Percentiles rank a stretch among this genome's conserved stretches.
phyloP scores from a whole-genome alignment of 2,888 invertebrate species.

The Volucella zonaria region DNA sequence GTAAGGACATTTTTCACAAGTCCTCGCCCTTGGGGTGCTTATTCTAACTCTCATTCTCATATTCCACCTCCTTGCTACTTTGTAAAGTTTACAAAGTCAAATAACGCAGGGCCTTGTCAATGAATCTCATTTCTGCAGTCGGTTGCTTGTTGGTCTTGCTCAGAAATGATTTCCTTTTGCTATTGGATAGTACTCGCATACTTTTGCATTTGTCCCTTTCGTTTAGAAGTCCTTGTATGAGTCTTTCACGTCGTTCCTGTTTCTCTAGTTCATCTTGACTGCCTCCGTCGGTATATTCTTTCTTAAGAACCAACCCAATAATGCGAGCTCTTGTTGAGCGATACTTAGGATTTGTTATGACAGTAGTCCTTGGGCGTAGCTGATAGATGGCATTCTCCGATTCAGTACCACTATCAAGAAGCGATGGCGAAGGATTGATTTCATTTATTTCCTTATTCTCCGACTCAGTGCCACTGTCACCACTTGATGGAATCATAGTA shows the following conservation, averaged over 20 bases:
- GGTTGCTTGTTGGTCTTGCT: conserved; percentile 26
- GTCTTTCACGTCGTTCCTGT: conserved; percentile 69
- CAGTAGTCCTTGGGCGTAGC: conserved; percentile 49
- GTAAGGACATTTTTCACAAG: too few relatives aligned
- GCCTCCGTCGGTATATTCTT: conserved; percentile 72
- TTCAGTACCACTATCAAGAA: conserved; percentile 59
- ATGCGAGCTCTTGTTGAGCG: conserved; percentile 77
- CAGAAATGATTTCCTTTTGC: conserved; percentile 22
- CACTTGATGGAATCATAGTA: conserved; percentile 13
- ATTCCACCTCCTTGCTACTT: not conserved
- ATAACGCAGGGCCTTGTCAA: conserved; percentile 79
- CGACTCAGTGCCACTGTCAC: conserved; percentile 65
- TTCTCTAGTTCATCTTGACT: conserved; percentile 51
- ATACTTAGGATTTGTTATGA: conserved; percentile 70
- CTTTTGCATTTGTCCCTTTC: conserved; percentile 49
- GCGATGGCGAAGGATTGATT: too few relatives aligned
- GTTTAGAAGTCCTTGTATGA: conserved; percentile 65
- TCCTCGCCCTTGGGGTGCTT: too few relatives aligned
- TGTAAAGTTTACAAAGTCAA: conserved; percentile 76
- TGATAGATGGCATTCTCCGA: conserved; percentile 49
- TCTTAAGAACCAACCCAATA: conserved; percentile 77
- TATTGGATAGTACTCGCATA: conserved; percentile 28
- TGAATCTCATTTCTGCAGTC: conserved; percentile 73
- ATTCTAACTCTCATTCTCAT: not conserved
- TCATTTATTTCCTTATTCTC: conserved; percentile 15